Percentiles rank a stretch among this genome's conserved stretches.
phyloP scores from a whole-genome alignment of 2,888 invertebrate genomes.

The Pachydiplax longipennis region DNA sequence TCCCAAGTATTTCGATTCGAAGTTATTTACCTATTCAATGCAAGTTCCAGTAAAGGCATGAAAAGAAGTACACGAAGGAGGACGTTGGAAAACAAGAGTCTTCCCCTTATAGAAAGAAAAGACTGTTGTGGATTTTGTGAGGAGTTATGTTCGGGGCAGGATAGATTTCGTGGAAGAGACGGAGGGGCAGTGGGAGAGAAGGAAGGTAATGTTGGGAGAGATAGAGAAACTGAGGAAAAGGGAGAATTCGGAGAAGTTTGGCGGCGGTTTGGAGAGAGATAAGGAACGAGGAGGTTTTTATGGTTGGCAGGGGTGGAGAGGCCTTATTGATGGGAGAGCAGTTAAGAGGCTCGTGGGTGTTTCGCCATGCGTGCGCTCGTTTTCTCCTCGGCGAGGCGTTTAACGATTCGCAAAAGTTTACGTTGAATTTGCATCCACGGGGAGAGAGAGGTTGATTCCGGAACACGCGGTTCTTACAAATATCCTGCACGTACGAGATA shows the following conservation, averaged over 20 bases:
- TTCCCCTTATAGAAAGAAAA: too few relatives aligned
- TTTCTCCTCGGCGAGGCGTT: not conserved
- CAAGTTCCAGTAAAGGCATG: too few relatives aligned
- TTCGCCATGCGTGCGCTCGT: not conserved
- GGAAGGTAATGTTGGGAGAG: not conserved
- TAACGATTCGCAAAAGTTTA: not conserved
- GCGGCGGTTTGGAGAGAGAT: not conserved
- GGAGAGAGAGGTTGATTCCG: not conserved
- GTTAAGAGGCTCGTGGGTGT: not conserved
- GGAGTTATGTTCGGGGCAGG: too few relatives aligned
- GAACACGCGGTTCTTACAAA: not conserved
- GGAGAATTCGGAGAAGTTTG: not conserved
- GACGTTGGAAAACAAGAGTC: too few relatives aligned
- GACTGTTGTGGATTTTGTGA: too few relatives aligned
- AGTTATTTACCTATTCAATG: too few relatives aligned
- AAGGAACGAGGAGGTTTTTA: not conserved
- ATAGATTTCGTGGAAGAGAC: too few relatives aligned
- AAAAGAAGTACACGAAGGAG: too few relatives aligned
- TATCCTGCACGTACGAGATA: not conserved
- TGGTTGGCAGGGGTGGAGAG: not conserved
- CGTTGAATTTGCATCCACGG: not conserved
- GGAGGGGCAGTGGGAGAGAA: not conserved
- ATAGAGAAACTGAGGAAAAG: not conserved
- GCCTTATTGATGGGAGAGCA: not conserved
- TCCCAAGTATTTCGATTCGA: too few relatives aligned